Percentiles rank a stretch among this genome's conserved stretches.
Conservation (phyloP, 2,888 invertebrate species). For the Lissonota sp. region DNA sequence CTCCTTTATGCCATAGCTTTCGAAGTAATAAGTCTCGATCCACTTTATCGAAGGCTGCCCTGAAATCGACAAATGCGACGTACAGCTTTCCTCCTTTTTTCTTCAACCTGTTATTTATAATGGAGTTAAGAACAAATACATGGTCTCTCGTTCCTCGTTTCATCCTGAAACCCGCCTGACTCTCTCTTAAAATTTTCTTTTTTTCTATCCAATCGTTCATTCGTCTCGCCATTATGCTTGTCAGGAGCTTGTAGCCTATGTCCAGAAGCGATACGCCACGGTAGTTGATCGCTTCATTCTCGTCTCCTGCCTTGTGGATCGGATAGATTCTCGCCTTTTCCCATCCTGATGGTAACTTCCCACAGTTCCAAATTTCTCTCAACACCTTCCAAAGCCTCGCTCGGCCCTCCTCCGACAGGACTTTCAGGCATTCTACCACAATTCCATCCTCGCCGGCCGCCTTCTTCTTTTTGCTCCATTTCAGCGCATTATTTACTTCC, state of each 20-base stretch:
- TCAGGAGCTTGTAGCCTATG: constrained; percentile 39
- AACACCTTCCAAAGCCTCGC: neutral
- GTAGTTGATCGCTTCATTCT: constrained; percentile 17
- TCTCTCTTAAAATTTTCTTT: constrained; percentile 52
- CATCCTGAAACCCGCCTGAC: constrained; percentile 60
- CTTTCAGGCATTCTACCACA: constrained; percentile 41
- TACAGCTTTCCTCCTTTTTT: constrained; percentile 46
- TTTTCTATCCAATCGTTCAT: constrained; percentile 36
- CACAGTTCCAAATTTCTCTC: constrained; percentile 26
- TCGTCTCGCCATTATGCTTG: constrained; percentile 24
- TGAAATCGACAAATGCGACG: constrained; percentile 56
- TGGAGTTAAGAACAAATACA: constrained; percentile 49
- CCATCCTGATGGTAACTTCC: constrained; percentile 33
- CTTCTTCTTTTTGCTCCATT: constrained; percentile 7
- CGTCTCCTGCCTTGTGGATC: constrained; percentile 32
- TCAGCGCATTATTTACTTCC: constrained; percentile 14
- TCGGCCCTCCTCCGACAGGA: neutral
- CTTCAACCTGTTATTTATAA: constrained; percentile 46
- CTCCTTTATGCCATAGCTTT: constrained; percentile 51
- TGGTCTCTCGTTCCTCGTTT: constrained; percentile 58
- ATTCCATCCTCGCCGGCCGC: constrained; percentile 42
- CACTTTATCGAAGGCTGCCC: constrained; percentile 65
- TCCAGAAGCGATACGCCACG: constrained; percentile 39
- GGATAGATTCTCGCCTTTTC: constrained; percentile 36
- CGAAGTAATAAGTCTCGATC: constrained; percentile 56